Evolutionary conservation across 2,113 vertebrate genomes (phyloP).

Genomic region (Hippocampus barbouri): DNA sequence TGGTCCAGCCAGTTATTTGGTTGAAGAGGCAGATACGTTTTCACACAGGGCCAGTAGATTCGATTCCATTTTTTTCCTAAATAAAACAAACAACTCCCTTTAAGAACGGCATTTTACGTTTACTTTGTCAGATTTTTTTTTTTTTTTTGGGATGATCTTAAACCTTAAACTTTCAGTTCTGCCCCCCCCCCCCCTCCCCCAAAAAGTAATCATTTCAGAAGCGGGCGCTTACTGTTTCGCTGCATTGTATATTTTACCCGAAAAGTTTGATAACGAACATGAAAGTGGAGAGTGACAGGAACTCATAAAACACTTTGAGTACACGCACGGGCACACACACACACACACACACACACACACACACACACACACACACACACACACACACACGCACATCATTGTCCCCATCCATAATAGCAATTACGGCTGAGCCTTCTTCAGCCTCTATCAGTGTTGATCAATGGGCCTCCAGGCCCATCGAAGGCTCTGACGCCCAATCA

Average conservation of each 20-base stretch:
- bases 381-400: constrained; percentile 13
- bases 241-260: not conserved
- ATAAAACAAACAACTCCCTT: too few species aligned
- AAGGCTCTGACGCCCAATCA: constrained; percentile 52
- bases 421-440: constrained; percentile 52
- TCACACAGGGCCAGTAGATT: too few species aligned
- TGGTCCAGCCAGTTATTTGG: too few species aligned
- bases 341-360: constrained; percentile 18
- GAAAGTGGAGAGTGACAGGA: constrained; percentile 14
- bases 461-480: constrained; percentile 59
- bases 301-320: constrained; percentile 14
- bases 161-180: too few species aligned
- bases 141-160: too few species aligned
- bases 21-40: too few species aligned
- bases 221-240: too few species aligned
- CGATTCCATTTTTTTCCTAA: too few species aligned
- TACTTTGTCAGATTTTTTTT: too few species aligned
- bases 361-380: constrained; percentile 19
- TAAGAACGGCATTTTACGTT: too few species aligned
- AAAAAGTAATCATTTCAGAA: too few species aligned
- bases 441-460: constrained; percentile 60
- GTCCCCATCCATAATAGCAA: constrained; percentile 43
- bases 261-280: constrained; percentile 21
- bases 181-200: too few species aligned
- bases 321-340: constrained; percentile 17